Evolutionary conservation across 2,888 invertebrate genomes (phyloP).

Genomic region (Rugalucina vietnamica): DNA sequence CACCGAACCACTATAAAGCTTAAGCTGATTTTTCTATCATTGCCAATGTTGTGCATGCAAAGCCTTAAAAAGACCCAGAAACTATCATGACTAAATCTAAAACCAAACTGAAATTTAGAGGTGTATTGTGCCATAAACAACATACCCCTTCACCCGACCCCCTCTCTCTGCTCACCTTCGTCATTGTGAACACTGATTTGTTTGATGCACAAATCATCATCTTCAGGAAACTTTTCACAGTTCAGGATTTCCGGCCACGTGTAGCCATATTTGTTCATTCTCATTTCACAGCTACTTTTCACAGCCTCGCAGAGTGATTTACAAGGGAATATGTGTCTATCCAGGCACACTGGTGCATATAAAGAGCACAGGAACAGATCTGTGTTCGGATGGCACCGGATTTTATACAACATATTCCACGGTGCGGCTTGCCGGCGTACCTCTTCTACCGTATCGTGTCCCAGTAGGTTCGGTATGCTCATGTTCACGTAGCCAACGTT

Average conservation of each 20-base stretch:
- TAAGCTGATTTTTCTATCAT: too few species aligned
- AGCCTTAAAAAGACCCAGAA: too few species aligned
- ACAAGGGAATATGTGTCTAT: conserved; percentile 87
- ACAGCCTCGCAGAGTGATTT: conserved; percentile 87
- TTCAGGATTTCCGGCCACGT: conserved; percentile 88
- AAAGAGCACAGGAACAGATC: conserved; percentile 88
- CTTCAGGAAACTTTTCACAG: conserved; percentile 87
- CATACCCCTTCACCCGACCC: too few species aligned
- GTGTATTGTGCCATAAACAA: too few species aligned
- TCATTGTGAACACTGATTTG: conserved; percentile 69
- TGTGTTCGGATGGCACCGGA: conserved; percentile 87
- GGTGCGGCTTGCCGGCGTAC: conserved; percentile 86
- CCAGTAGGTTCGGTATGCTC: conserved; percentile 88
- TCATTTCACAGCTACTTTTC: conserved; percentile 86
- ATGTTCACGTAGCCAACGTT: conserved; percentile 87
- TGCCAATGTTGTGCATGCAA: too few species aligned
- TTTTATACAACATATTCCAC: conserved; percentile 86
- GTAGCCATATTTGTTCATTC: conserved; percentile 87
- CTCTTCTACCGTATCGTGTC: conserved; percentile 87
- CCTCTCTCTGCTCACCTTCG: too few species aligned
- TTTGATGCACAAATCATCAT: conserved; percentile 87
- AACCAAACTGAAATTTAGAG: too few species aligned
- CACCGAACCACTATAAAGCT: too few species aligned
- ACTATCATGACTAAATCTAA: too few species aligned
- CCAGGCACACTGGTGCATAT: conserved; percentile 87